phyloP scores from a whole-genome alignment of 2,888 invertebrate genomes.

The Sarcophaga caerulescens region DNA sequence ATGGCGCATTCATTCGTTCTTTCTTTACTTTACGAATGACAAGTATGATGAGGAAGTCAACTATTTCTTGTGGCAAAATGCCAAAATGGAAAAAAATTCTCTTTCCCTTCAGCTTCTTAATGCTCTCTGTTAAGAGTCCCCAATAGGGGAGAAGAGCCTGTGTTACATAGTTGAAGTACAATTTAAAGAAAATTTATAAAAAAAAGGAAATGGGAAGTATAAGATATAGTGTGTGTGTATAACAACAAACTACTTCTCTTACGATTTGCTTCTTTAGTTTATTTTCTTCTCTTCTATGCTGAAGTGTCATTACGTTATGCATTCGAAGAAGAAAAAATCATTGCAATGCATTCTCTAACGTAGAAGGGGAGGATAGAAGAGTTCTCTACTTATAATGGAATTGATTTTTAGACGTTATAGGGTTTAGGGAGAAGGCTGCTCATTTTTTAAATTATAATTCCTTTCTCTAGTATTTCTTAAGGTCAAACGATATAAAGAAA shows the following conservation, averaged over 20 bases:
- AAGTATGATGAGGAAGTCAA: slow-evolving; percentile 34
- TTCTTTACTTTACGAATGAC: slow-evolving; percentile 20
- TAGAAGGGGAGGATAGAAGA: too few species aligned
- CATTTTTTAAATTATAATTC: too few species aligned
- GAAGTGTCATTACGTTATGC: not conserved
- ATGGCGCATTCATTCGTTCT: slow-evolving; percentile 18
- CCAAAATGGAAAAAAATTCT: slow-evolving; percentile 24
- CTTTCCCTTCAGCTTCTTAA: not conserved
- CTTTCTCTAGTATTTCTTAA: too few species aligned
- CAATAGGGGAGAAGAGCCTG: not conserved
- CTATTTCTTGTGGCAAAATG: slow-evolving; percentile 54
- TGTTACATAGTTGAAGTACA: too few species aligned
- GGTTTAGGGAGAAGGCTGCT: too few species aligned
- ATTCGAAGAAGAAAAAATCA: not conserved
- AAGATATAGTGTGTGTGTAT: not conserved
- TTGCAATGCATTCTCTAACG: not conserved
- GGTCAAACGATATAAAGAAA: too few species aligned
- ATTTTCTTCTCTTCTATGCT: not conserved
- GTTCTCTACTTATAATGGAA: too few species aligned
- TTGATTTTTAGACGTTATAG: too few species aligned
- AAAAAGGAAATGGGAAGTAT: slow-evolving; percentile 28
- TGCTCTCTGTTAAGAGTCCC: slow-evolving; percentile 9
- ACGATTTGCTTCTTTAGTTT: not conserved
- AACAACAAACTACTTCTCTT: not conserved
- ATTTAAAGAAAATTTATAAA: not conserved